Base-by-base conservation (phyloP, 2,797 vertebrate species). In the Darevskia nairensis region DNA sequence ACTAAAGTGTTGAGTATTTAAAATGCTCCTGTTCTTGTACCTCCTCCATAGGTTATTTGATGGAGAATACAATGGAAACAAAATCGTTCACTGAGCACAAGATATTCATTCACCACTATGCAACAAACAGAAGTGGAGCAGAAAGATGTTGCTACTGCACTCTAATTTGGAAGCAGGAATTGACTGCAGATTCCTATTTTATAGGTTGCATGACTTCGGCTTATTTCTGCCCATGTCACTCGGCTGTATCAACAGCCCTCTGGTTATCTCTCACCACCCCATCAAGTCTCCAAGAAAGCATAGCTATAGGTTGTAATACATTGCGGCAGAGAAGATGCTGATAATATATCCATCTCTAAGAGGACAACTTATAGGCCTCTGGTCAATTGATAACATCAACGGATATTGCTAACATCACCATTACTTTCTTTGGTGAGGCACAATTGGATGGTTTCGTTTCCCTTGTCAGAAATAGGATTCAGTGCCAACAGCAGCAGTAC, bases 241-340 rank as follows among this genome's bases (percentile, higher is more conserved):
- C 35, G 4, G 10, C 69, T n/a, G 2, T 35, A 41, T 21, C 64
- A 84, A 69, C 27, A 32, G 8, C 27, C 15, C 8, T 66, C 35
- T 68, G 44, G 25, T 44, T 68, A 27, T 35, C 23, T 25, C 32
- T 39, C n/a, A 32, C 25, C 39, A 39, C 80, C 35, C 25, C 27
- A 5, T 2, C 74, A 44, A 19, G 68, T 86, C 90, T 85, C 88
- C 55, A 90, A 94, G 86, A 90, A 84, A 87, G 71, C n/a, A 69
- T 32, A 64, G 27, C 41, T 9, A 8, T 3, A 55, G 50, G 6
- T 15, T 72, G 50, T 61, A 10, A n/a, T 9, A 32, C 5, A 61
- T 32, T 61, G 44, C 50, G 72, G 4, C 13, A 64, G 27, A 69
- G 46, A 64, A 35, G 19, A 8, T n/a, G 68, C 32, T 88, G 9